Evolutionary conservation across 2,888 invertebrate genomes (phyloP), one percentile per base, ranked within the genome.

Genomic region (Tubulanus polymorphus): DNA sequence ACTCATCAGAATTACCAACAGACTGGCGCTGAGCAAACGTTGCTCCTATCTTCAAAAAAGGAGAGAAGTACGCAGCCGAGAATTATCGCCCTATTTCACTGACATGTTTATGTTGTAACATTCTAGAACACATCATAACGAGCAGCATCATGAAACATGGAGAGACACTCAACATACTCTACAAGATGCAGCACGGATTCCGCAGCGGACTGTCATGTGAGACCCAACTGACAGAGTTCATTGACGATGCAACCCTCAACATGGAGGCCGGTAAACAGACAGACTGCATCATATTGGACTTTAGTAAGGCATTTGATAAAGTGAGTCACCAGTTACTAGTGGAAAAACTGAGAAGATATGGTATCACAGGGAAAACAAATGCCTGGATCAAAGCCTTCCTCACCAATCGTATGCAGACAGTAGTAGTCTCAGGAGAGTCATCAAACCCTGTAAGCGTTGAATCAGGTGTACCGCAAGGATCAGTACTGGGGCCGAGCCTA

Each of bases 31-130:
- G 46, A 6, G 63, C 63, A 8, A 20, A 53, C 37, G 57, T 65
- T 3, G 48, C 52, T 2, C 62, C 56, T 10, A 49, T 64, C 2
- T 64, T 56, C 56, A 64, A 60, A 45, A 61, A 63, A 47, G 63
- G 61, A 2, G 53, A 60, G 30, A 48, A 37, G 32, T 51, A 37
- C 32, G 45, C 29, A 37, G 30, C 60, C 2, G 51, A 32, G 5
- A 66, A 65, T 55, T 63, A 64, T 37, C 47, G 61, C 45, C 65
- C 62, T 18, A 51, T 64, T 10, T 63, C 56, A 0, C 41, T 65
- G 10, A 64, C 60, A 2, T 30, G 57, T 28, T 51, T 61, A 5
- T 20, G 35, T 10, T 61, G 59, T 25, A 65, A 64, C 48, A 28
- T 62, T 8, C 20, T 64, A n/a, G 60, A 67, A 48, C 59, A 63